Evolutionary conservation across 2,797 vertebrate genomes (phyloP).

Genomic region (Antennarius maculatus): DNA sequence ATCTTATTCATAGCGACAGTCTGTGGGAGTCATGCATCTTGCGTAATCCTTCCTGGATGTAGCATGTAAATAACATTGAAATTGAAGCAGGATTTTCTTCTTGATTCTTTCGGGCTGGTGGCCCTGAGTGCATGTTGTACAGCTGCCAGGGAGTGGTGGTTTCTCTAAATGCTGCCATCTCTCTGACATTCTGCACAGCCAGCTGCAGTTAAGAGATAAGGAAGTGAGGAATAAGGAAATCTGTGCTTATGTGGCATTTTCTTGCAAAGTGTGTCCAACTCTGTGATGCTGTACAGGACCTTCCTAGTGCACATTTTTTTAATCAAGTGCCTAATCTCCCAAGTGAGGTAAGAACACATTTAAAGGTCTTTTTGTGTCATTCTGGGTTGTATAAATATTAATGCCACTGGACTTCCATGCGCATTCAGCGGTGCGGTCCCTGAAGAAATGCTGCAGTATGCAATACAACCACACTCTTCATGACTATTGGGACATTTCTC

Average conservation of each 20-base stretch:
- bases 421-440: slow-evolving; percentile 32
- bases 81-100: slow-evolving; percentile 40
- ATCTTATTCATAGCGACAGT: slow-evolving; percentile 37
- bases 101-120: slow-evolving; percentile 23
- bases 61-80: slow-evolving; percentile 18
- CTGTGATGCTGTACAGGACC: slow-evolving; percentile 61
- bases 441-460: slow-evolving; percentile 32
- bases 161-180: slow-evolving; percentile 56
- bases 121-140: slow-evolving; percentile 46
- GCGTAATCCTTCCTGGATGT: slow-evolving; percentile 21
- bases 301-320: slow-evolving; percentile 52
- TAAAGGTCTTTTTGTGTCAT: slow-evolving; percentile 51
- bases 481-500: slow-evolving; percentile 17
- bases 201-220: slow-evolving; percentile 74
- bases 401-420: slow-evolving; percentile 42
- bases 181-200: slow-evolving; percentile 65
- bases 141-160: slow-evolving; percentile 39
- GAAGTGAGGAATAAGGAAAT: slow-evolving; percentile 62
- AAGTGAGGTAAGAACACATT: slow-evolving; percentile 43
- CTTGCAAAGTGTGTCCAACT: slow-evolving; percentile 49
- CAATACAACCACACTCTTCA: slow-evolving; percentile 3
- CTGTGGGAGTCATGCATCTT: slow-evolving; percentile 40
- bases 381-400: slow-evolving; percentile 67
- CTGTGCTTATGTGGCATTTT: slow-evolving; percentile 56
- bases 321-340: slow-evolving; percentile 50